Evolutionary conservation across 2,113 vertebrate genomes (phyloP).

Genomic region (Upupa epops): DNA sequence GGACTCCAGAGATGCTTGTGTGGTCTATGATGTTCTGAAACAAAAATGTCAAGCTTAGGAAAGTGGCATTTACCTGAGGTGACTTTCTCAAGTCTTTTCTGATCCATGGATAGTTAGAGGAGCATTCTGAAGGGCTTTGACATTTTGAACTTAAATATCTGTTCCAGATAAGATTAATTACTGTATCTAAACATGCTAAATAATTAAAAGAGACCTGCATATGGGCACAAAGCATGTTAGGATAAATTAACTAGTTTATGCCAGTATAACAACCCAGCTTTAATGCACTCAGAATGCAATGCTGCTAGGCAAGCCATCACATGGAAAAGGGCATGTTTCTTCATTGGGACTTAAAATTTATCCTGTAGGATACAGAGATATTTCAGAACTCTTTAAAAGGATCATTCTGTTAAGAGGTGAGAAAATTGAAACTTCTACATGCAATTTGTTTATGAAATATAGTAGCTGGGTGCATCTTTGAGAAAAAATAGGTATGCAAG

Average conservation of each 20-base stretch:
- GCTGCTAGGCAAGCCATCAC: neutral
- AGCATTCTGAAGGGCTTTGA: neutral
- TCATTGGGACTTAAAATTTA: neutral
- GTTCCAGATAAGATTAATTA: constrained; percentile 8
- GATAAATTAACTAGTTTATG: constrained; percentile 18
- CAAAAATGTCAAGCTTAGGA: neutral
- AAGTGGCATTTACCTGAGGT: neutral
- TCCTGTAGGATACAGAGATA: neutral
- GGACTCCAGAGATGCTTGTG: neutral
- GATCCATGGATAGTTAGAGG: neutral
- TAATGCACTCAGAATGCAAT: neutral
- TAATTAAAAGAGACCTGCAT: neutral
- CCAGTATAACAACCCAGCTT: neutral
- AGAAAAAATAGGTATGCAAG: constrained; percentile 27
- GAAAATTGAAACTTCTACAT: neutral
- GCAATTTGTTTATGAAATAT: constrained; percentile 42
- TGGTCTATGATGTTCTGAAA: neutral
- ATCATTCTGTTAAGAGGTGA: neutral
- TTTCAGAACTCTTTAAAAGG: constrained; percentile 38
- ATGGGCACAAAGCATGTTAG: neutral
- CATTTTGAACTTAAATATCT: neutral
- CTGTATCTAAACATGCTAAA: neutral
- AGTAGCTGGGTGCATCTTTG: neutral
- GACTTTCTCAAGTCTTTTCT: neutral
- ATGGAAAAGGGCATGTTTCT: neutral